Conservation (phyloP, 1,140 invertebrate species). For the Melipona quadrifasciata region DNA sequence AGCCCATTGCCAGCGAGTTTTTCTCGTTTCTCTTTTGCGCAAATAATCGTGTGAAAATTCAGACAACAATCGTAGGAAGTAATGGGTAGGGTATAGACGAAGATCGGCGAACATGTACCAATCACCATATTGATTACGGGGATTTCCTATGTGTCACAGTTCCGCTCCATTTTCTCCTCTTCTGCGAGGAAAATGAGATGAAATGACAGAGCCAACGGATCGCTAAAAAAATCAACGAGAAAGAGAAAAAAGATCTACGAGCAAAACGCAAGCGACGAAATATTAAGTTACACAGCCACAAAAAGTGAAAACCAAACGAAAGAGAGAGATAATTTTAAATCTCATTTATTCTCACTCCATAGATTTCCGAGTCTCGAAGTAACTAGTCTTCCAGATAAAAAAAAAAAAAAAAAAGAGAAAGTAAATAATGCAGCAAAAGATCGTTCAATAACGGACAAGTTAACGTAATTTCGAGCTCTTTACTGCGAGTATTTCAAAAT, state of each 20-base stretch:
- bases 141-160: slow-evolving; percentile 63
- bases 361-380: neutral
- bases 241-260: neutral
- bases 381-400: neutral
- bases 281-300: neutral
- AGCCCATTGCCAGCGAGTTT: slow-evolving; percentile 34
- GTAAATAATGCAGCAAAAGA: neutral
- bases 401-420: neutral
- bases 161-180: slow-evolving; percentile 58
- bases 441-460: neutral
- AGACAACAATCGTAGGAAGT: slow-evolving; percentile 67
- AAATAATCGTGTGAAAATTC: slow-evolving; percentile 66
- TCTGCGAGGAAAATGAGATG: neutral
- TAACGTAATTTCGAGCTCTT: neutral
- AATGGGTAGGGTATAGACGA: slow-evolving; percentile 42
- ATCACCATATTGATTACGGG: slow-evolving; percentile 17
- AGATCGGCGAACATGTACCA: slow-evolving; percentile 46
- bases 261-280: neutral
- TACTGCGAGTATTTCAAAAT: neutral
- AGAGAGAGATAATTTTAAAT: neutral
- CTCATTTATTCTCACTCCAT: neutral
- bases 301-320: neutral
- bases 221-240: too few species aligned
- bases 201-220: neutral
- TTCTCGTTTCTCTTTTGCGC: slow-evolving; percentile 45